phyloP scores from a whole-genome alignment of 2,113 vertebrate species.

The Osmerus mordax region DNA sequence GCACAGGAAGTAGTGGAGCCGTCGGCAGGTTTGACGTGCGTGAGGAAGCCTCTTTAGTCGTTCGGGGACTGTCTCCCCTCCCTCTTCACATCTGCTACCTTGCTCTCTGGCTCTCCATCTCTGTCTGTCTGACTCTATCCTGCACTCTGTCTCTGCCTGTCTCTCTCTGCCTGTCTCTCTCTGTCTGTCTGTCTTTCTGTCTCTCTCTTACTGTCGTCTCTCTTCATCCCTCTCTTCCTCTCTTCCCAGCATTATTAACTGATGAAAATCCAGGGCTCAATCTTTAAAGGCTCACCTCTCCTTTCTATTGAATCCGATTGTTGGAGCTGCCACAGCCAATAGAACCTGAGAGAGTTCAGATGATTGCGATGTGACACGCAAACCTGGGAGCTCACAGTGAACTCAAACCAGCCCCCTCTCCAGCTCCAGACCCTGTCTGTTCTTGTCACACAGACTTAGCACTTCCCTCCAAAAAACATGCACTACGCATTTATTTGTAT shows the following conservation, averaged over 20 bases:
- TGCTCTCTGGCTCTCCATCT: neutral
- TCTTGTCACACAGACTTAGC: neutral
- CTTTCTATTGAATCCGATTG: constrained; percentile 49
- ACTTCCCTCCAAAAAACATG: too few species aligned
- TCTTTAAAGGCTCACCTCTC: constrained; percentile 35
- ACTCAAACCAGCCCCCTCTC: constrained; percentile 32
- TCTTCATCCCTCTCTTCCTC: neutral
- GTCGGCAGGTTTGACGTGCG: constrained; percentile 39
- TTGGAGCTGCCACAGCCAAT: constrained; percentile 38
- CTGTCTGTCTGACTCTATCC: constrained; percentile 14
- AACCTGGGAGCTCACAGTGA: constrained; percentile 33
- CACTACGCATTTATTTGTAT: too few species aligned
- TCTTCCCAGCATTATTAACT: constrained; percentile 29
- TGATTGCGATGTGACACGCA: constrained; percentile 54
- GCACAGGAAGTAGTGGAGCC: constrained; percentile 54
- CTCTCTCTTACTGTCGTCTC: neutral
- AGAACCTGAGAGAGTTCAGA: constrained; percentile 40
- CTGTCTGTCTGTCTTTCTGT: neutral
- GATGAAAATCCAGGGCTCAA: constrained; percentile 39
- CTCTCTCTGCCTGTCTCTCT: too few species aligned
- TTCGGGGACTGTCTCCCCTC: constrained; percentile 2
- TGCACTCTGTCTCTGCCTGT: neutral
- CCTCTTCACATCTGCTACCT: constrained; percentile 15
- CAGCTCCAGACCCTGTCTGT: constrained; percentile 23
- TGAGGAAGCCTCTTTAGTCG: constrained; percentile 53